Evolutionary conservation across 1,140 invertebrate species (phyloP).

Genomic region (Psilanteris sp.): DNA sequence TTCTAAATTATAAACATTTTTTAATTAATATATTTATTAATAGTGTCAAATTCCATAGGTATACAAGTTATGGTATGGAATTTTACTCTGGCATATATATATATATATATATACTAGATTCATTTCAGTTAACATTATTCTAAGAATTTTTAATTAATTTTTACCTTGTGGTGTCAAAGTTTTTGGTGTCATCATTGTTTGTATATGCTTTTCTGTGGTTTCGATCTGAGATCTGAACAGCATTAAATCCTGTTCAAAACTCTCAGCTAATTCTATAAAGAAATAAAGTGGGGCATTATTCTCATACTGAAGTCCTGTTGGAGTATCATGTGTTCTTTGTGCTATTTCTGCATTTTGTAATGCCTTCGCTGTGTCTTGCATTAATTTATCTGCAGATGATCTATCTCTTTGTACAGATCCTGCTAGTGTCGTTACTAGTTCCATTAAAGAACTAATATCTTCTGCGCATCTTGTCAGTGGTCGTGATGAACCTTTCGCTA

Average conservation of each 20-base stretch:
- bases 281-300: slow-evolving; percentile 87
- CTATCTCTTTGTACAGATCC: slow-evolving; percentile 83
- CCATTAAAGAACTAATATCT: slow-evolving; percentile 84
- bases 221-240: slow-evolving; percentile 86
- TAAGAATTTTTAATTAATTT: no score
- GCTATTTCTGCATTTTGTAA: slow-evolving; percentile 89
- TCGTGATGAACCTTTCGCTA: slow-evolving; percentile 86
- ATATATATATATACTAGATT: no score
- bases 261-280: slow-evolving; percentile 85
- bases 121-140: no score
- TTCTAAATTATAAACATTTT: no score
- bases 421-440: slow-evolving; percentile 83
- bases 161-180: slow-evolving; percentile 85
- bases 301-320: slow-evolving; percentile 88
- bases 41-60: no score
- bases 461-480: slow-evolving; percentile 84
- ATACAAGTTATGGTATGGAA: no score
- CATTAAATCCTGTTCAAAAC: slow-evolving; percentile 87
- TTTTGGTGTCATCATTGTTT: slow-evolving; percentile 84
- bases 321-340: slow-evolving; percentile 88
- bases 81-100: no score
- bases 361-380: slow-evolving; percentile 86
- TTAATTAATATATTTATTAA: no score
- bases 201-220: slow-evolving; percentile 86
- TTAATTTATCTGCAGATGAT: slow-evolving; percentile 85